phyloP scores from a whole-genome alignment of 2,797 vertebrate genomes.

The Acipenser ruthenus region DNA sequence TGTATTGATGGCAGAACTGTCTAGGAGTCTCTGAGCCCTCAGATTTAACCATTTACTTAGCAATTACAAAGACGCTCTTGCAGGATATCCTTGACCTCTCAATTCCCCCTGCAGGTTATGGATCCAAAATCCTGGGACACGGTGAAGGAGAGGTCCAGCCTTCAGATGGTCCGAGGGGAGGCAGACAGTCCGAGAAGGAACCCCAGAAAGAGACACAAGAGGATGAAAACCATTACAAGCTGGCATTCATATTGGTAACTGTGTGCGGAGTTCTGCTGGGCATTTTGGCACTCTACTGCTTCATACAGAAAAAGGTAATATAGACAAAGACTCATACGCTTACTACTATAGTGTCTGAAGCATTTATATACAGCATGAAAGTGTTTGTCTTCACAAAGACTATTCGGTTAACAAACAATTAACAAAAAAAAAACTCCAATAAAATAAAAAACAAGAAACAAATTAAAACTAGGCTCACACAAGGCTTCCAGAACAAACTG shows the following conservation, averaged over 20 bases:
- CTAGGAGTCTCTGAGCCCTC: background rate
- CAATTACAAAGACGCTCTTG: background rate
- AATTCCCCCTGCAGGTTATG: background rate
- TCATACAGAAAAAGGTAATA: conserved; percentile 22
- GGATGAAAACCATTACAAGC: conserved; percentile 8
- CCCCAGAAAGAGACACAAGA: conserved; percentile 5
- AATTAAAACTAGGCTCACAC: too few species aligned
- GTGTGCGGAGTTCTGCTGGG: conserved; percentile 28
- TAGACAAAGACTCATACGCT: background rate
- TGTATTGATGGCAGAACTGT: background rate
- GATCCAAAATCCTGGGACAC: background rate
- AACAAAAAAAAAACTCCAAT: too few species aligned
- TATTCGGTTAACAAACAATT: too few species aligned
- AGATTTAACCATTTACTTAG: background rate
- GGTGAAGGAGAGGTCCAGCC: background rate
- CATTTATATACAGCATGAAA: too few species aligned
- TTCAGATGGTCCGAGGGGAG: background rate
- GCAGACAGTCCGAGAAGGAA: conserved; percentile 1
- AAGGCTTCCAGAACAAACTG: too few species aligned
- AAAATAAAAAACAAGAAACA: too few species aligned
- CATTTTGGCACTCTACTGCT: conserved; percentile 16
- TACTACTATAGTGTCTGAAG: too few species aligned
- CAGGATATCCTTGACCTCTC: background rate
- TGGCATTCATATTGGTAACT: conserved; percentile 13
- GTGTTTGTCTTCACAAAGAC: too few species aligned